phyloP scores from a whole-genome alignment of 2,113 vertebrate species.

The Nestor notabilis region DNA sequence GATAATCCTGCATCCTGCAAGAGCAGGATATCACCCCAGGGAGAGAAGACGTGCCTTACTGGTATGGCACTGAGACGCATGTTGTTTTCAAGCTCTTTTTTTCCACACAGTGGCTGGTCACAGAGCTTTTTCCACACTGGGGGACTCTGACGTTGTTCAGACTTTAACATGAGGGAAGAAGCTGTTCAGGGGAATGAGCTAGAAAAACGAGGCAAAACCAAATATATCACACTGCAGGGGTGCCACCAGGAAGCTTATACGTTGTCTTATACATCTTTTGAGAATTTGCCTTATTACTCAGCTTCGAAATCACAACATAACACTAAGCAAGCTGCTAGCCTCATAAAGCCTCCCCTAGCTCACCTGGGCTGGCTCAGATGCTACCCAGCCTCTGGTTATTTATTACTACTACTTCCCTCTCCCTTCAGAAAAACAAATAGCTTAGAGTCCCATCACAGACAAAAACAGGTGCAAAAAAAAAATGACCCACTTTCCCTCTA shows the following conservation, averaged over 20 bases:
- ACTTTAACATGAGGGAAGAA: not conserved
- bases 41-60: not conserved
- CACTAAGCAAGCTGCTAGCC: not conserved
- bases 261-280: not conserved
- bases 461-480: not conserved
- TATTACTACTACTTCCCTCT: not conserved
- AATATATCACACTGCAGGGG: accelerated
- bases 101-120: not conserved
- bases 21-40: not conserved
- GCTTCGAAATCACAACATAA: not conserved
- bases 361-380: not conserved
- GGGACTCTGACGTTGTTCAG: not conserved
- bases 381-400: not conserved
- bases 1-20: not conserved
- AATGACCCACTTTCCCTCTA: not conserved
- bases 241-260: not conserved
- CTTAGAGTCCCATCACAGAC: not conserved
- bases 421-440: not conserved
- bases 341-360: not conserved
- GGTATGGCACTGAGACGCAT: accelerated
- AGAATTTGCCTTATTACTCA: not conserved
- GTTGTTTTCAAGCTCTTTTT: not conserved
- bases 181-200: not conserved
- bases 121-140: accelerated
- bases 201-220: not conserved